Base-by-base conservation (phyloP, 2,113 vertebrate genomes). In the Rhynchopsitta pachyrhyncha region DNA sequence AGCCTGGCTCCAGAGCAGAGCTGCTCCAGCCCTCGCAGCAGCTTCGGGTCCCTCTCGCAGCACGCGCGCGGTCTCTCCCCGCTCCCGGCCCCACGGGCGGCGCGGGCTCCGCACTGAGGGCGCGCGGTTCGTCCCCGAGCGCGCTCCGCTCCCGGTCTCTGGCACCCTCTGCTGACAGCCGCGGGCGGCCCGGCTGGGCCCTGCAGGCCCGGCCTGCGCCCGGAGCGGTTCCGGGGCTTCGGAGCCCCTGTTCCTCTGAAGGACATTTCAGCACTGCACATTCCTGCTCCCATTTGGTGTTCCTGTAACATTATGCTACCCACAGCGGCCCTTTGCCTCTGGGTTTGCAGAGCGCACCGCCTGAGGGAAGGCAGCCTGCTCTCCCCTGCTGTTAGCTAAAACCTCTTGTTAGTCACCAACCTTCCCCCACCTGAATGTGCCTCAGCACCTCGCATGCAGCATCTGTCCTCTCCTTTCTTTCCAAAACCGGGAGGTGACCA, bases 131-230 rank as follows among this genome's bases (percentile, higher is more conserved):
- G 22, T 12, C 24, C 22, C 47, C 23, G 47, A 49, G 49, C 24
- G 52, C 52, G 28, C 52, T 29, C 52, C 2, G 52, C 52, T 55
- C 52, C 28, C 52, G 91, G 93, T 69, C 96, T 97, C 82, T 94
- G 94, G 97, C 96, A 75, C 97, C 97, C 97, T 96, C 97, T 98
- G 93, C 92, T 92, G 97, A 93, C 93, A 31, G 14, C 60, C 10
- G 19, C 25, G 33, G 68, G 20, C 6, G 13, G 35, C 35, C 17
- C 19, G 50, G 31, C 6, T 35, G 31, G 10, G 28, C 23, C 55
- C 52, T 14, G 49, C 17, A 4, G 31, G 41, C 24, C 22, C 66
- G 22, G 1, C 15, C 47, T 19, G 17, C 0, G 11, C 35, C 42
- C 52, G 52, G 11, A 7, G 52, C 52, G 52, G 52, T 5, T 18